Evolutionary conservation across 2,113 vertebrate species (phyloP), one percentile per base, ranked within the genome.

Genomic region (Ptychochromis oligacanthus): DNA sequence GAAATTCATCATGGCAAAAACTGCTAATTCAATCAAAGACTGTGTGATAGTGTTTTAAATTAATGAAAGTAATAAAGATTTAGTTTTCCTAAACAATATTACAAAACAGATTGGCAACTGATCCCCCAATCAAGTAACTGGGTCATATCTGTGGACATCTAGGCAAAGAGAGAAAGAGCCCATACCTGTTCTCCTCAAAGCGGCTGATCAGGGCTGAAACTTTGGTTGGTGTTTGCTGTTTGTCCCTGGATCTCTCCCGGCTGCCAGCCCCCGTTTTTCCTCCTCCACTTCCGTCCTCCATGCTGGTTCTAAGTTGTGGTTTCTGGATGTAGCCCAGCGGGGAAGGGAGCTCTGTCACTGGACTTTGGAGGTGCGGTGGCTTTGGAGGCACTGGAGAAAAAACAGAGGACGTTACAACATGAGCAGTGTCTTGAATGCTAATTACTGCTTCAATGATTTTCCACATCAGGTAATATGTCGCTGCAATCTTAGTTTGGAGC

Each of bases 111-210:
- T 49, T 17, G 1, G 4, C 18, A 52, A 20, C 49, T 52, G 46
- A 34, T 10, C 74, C 10, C 14, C 18, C 28, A n/a, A 20, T 34
- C 24, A 64, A 26, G 14, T 40, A 26, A 57, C 14, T 15, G n/a
- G n/a, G 8, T 76, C 15, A 26, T 28, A 28, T 15, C 72, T 57
- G 52, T 22, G 38, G n/a, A 75, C 22, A 56, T 12, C 7, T 0
- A 0, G 65, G 43, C 18, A 61, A 52, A 70, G 31, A 36, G 54
- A 77, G 6, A 5, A 43, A 58, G 14, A 70, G 14, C 1, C 3
- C 89, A 15, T 95, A 99, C 98, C 97, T 97, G 96, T 96, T 96
- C 93, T 96, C 97, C 93, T 99, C 97, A 94, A 99, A 99, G 86
- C 90, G 97, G 90, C 95, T 97, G 96, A 99, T 99, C 95, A 99